Conservation (phyloP, 2,888 invertebrate species). For the Ischnura elegans region DNA sequence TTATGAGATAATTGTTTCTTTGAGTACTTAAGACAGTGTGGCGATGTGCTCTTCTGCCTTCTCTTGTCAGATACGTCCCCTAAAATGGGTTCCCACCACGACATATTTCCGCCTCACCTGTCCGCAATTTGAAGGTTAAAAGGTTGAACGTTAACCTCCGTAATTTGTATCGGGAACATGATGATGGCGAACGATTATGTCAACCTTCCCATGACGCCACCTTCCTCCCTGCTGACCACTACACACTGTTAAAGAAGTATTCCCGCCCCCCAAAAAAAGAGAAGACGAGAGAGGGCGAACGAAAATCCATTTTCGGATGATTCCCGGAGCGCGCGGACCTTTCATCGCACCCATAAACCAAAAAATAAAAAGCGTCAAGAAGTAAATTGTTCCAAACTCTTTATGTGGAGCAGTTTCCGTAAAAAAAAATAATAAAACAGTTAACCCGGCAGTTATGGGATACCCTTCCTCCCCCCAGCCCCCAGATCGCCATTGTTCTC, state of each 20-base stretch:
- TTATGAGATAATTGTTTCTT: too few species aligned
- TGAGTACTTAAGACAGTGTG: too few species aligned
- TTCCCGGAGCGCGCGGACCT: slow-evolving; percentile 16
- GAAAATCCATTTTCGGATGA: slow-evolving; percentile 31
- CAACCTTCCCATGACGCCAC: not conserved
- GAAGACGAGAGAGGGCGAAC: not conserved
- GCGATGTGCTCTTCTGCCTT: too few species aligned
- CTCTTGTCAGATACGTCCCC: too few species aligned
- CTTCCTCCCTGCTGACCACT: not conserved
- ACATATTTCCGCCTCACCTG: not conserved
- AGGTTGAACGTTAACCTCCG: not conserved
- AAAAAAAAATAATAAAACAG: slow-evolving; percentile 31
- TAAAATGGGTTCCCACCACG: not conserved
- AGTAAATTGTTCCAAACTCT: slow-evolving; percentile 35
- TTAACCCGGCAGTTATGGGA: slow-evolving; percentile 35
- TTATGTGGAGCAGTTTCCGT: slow-evolving; percentile 23
- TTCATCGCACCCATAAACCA: slow-evolving; percentile 17
- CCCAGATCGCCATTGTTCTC: slow-evolving; percentile 38
- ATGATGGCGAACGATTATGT: not conserved
- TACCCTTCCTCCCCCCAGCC: not conserved
- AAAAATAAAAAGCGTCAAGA: slow-evolving; percentile 31
- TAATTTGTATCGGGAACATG: not conserved
- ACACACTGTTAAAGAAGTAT: not conserved
- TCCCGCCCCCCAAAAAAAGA: not conserved
- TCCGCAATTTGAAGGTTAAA: not conserved